Base-by-base conservation (phyloP, 1,140 invertebrate genomes). In the Lepidurus packardi region DNA sequence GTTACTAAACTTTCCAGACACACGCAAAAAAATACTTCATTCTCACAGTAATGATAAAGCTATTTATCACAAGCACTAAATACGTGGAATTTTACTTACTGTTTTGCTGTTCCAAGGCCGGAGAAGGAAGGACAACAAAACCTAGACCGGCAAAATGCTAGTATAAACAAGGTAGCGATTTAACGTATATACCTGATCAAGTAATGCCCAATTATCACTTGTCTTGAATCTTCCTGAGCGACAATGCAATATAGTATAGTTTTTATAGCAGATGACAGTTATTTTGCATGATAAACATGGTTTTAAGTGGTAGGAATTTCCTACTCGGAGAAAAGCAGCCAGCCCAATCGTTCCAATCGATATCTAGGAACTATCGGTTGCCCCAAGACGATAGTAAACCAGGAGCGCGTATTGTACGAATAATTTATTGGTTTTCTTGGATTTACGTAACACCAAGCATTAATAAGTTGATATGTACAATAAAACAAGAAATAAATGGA, bases 231-330 rank as follows among this genome's bases (percentile, higher is more conserved):
- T 65, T 65, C 9, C 2, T 65, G 16, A 7, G n/a, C 8, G 21
- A 65, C 21, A 65, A 65, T 65, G 21, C 53, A 16, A 21, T 13
- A 11, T 65, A 13, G 16, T 65, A 65, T 65, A n/a, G 13, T n/a
- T n/a, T 65, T 65, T 65, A 65, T 65, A 16, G 53, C 53, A 65
- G 53, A 65, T 65, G 53, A 65, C 53, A 7, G 53, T 65, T 65
- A 65, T 65, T 65, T 65, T 65, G 16, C 53, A 65, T 65, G 53
- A 65, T 65, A 65, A 65, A 65, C 53, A 65, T 65, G 53, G 53
- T 65, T 65, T 65, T 34, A 34, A 8, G 6, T 21, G 53, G 53
- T n/a, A 65, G 53, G 21, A 65, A 65, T 7, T 65, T 65, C 53
- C 53, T 65, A 34, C 34, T 16, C 9, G 13, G 21, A 21, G 53